A percentile compares a stretch with the other conserved stretches of the same genome.
Conservation (phyloP, 1,140 invertebrate genomes). For the Trichonephila clavipes region DNA sequence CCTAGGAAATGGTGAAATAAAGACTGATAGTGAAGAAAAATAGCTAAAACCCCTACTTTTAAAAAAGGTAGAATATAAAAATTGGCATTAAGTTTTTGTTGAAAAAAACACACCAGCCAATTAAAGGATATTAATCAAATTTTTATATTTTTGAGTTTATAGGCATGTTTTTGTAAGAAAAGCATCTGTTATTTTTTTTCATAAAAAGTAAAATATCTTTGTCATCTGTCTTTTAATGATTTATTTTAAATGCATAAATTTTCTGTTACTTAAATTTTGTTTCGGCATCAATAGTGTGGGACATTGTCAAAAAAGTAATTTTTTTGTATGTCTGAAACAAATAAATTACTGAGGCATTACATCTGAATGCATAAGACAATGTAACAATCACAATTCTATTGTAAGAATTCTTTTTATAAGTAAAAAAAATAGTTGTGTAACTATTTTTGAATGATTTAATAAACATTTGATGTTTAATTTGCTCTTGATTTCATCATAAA, state of each 20-base stretch:
- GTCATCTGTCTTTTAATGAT: constrained; percentile 36
- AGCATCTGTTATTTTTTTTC: constrained; percentile 38
- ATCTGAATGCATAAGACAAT: not conserved
- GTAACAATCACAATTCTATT: constrained; percentile 20
- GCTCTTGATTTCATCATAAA: too few relatives aligned
- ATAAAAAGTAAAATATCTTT: constrained; percentile 7
- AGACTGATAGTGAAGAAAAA: constrained; percentile 50
- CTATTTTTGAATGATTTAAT: constrained; percentile 20
- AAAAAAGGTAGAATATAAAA: not conserved
- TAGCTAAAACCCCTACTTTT: not conserved
- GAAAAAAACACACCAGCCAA: not conserved
- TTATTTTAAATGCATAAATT: constrained; percentile 36
- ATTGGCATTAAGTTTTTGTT: constrained; percentile 32
- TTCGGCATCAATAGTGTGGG: not conserved
- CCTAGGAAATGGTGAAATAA: constrained; percentile 69
- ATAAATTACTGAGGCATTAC: constrained; percentile 18
- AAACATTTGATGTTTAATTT: not conserved
- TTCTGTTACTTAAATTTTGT: constrained; percentile 46
- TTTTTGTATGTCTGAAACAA: not conserved
- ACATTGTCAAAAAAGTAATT: not conserved
- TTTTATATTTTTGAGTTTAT: constrained; percentile 69
- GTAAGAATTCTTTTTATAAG: not conserved
- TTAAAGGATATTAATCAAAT: constrained; percentile 61
- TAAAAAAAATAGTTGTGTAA: constrained; percentile 6
- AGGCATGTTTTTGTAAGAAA: constrained; percentile 43